Percentiles rank a stretch among this genome's conserved stretches.
phyloP scores from a whole-genome alignment of 2,888 invertebrate genomes.

The Coenonympha arcania region DNA sequence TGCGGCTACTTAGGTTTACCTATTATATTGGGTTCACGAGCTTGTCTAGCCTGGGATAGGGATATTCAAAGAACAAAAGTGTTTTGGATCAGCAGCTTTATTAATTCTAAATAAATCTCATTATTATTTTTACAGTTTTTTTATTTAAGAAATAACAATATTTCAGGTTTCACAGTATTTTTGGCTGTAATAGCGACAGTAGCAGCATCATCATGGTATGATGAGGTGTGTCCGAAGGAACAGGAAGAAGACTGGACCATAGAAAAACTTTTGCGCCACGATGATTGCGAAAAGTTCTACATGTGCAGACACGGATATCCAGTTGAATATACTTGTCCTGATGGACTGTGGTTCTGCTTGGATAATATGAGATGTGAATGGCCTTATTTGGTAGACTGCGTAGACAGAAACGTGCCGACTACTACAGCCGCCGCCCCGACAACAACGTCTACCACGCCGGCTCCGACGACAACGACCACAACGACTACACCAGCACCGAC shows the following conservation, averaged over 20 bases:
- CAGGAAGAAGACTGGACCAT: constrained; percentile 47
- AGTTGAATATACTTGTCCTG: constrained; percentile 73
- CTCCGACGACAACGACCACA: constrained; percentile 33
- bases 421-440: constrained; percentile 20
- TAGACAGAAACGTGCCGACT: constrained; percentile 44
- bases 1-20: too few species aligned
- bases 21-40: too few species aligned
- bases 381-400: constrained; percentile 76
- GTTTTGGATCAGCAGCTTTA: too few species aligned
- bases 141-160: not conserved
- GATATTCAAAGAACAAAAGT: too few species aligned
- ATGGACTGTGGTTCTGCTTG: constrained; percentile 73
- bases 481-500: not conserved
- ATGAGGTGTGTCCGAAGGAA: constrained; percentile 45
- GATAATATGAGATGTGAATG: constrained; percentile 75
- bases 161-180: constrained; percentile 21
- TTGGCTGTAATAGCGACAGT: constrained; percentile 29
- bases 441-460: not conserved
- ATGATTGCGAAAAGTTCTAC: constrained; percentile 76
- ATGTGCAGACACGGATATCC: constrained; percentile 78
- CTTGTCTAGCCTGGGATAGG: too few species aligned
- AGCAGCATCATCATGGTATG: constrained; percentile 33
- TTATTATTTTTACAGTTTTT: not conserved
- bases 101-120: too few species aligned
- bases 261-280: constrained; percentile 71